Base-by-base conservation (phyloP, 2,113 vertebrate species). In the human (Homo sapiens) region DNA sequence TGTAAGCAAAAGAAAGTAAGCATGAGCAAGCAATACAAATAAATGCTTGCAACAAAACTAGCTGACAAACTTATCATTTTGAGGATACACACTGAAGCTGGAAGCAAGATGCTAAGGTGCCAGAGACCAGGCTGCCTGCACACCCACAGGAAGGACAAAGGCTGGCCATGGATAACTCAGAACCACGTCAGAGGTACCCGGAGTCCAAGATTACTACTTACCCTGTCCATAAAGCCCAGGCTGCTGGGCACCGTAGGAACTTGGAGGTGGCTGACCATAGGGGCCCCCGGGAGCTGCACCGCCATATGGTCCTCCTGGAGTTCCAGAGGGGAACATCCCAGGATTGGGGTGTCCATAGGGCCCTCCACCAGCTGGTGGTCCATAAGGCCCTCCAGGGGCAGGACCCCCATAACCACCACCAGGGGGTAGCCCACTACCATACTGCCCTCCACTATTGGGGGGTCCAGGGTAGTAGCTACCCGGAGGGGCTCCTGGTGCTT, bases 191-290 rank as follows among this genome's bases (percentile, higher is more conserved):
- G n/a, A 93, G 76, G 64, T 4, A 32, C 25, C 38, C 14, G 10
- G 61, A 86, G 64, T 52, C 75, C 75, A 88, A 88, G 83, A 68
- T 5, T 25, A 14, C 75, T 23, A 95, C 98, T 99, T 98, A 99
- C 99, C 98, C 64, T 99, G 98, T 72, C 99, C 98, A 80, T 99
- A 99, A 38, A 98, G 97, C 35, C 99, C 99, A 27, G 98, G 96
- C 96, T 99, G 94, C 98, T 99, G 92, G 95, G 98, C 27, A 32
- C 99, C 99, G 5, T 99, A 99, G 76, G 98, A 86, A 79, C 94
- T 98, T 27, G 97, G 92, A 90, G 97, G 97, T 1, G 98, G 98
- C 23, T 96, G 98, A 2, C 98, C 98, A 13, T 99, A 99, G 27
- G 98, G 98, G 6, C 97, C 99, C 2, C 98, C 99, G 4, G 99